Evolutionary conservation across 2,113 vertebrate species (phyloP).

Genomic region (Sapayoa aenigma): DNA sequence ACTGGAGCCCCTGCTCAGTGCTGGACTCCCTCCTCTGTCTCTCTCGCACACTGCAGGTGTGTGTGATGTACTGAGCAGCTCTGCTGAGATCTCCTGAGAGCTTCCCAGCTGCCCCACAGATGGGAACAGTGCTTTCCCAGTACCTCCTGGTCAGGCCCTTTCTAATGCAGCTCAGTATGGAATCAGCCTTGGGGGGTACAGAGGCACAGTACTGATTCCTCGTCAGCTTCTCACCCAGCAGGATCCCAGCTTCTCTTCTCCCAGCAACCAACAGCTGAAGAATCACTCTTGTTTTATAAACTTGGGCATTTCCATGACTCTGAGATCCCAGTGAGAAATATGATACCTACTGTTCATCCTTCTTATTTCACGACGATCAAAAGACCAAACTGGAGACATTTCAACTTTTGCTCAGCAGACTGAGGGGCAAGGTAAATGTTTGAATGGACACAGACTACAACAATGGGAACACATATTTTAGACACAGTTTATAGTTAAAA

Average conservation of each 20-base stretch:
- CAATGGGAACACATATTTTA: neutral
- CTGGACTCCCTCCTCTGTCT: accelerated
- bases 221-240: neutral
- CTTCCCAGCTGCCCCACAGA: neutral
- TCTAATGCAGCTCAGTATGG: accelerated
- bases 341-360: neutral
- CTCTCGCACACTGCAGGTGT: accelerated
- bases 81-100: neutral
- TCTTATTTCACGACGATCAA: neutral
- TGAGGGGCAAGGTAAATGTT: neutral
- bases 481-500: neutral
- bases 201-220: neutral
- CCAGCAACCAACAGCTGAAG: neutral
- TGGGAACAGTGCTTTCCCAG: neutral
- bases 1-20: accelerated
- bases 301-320: neutral
- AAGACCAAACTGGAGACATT: neutral
- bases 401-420: neutral
- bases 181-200: neutral
- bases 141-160: neutral
- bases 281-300: neutral
- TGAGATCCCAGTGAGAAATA: neutral
- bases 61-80: neutral
- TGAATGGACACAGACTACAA: neutral
- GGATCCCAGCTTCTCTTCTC: neutral